Evolutionary conservation across 2,888 invertebrate genomes (phyloP).

Genomic region (Vannuccia rotundouncinata): DNA sequence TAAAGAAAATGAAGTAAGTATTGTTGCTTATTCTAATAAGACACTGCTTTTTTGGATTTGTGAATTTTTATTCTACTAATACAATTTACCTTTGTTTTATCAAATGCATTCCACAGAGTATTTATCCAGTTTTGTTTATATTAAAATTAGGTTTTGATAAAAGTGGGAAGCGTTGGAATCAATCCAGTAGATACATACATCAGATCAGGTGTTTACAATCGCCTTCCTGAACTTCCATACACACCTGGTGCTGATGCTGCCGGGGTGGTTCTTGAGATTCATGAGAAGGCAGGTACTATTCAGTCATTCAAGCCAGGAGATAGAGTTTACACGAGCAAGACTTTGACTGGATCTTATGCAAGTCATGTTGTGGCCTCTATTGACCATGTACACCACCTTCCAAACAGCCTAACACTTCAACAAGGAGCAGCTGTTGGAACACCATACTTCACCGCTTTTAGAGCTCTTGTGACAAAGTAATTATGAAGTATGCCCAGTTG

Average conservation of each 20-base stretch:
- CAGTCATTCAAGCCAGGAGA: slow-evolving; percentile 54
- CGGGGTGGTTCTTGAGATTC: slow-evolving; percentile 59
- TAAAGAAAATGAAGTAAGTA: slow-evolving; percentile 41
- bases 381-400: slow-evolving; percentile 52
- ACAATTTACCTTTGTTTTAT: too few relatives aligned
- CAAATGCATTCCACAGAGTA: too few relatives aligned
- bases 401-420: slow-evolving; percentile 55
- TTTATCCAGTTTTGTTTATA: too few relatives aligned
- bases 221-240: slow-evolving; percentile 59
- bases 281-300: slow-evolving; percentile 48
- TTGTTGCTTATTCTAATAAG: too few relatives aligned
- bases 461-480: slow-evolving; percentile 59
- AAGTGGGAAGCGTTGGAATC: slow-evolving; percentile 59
- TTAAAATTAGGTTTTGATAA: slow-evolving; percentile 60
- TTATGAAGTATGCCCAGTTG: too few relatives aligned
- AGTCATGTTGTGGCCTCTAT: slow-evolving; percentile 56
- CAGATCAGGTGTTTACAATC: slow-evolving; percentile 57
- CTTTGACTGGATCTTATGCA: slow-evolving; percentile 57
- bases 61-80: too few relatives aligned
- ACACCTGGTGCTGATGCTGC: slow-evolving; percentile 61
- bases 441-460: slow-evolving; percentile 61
- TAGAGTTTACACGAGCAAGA: slow-evolving; percentile 53
- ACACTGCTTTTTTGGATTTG: too few relatives aligned
- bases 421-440: slow-evolving; percentile 61
- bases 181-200: slow-evolving; percentile 63